Base-by-base conservation (phyloP, 2,797 vertebrate species). In the Xenops minutus region DNA sequence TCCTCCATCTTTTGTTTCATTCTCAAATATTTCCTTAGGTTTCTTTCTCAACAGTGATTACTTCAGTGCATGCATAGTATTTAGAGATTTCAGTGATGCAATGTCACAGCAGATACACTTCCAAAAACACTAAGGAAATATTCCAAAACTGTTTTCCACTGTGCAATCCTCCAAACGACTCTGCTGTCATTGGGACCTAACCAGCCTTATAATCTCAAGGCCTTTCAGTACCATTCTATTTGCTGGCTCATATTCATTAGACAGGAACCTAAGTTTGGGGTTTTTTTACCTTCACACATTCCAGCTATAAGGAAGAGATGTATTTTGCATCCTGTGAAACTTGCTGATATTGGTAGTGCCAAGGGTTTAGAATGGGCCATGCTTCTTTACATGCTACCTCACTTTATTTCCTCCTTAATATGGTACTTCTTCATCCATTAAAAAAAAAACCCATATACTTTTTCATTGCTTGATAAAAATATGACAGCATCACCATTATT, bases 151-250 rank as follows among this genome's bases (percentile, higher is more conserved):
- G 26, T 68, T 51, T 82, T 51, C 36, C 36, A 66, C 8, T 71
- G 7, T 46, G 41, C 5, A 1, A 30, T 80, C 17, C 58, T 85
- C 49, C 6, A 6, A 79, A 72, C 0, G 0, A 54, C 21, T 43
- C 58, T 32, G n/a, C 14, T 18, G 17, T 41, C 37, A 32, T 6
- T 62, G 11, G 18, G 48, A 46, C 30, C 30, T 67, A 67, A 67
- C 32, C 18, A 61, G 62, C 61, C 59, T 74, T 78, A 49, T 14
- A 54, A 37, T 46, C 36, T 27, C 44, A 46, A 86, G 46, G 27
- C 18, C 14, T 51, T 49, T 55, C 56, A 14, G 7, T 27, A 49
- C 15, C 56, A n/a, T 20, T 41, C 8, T 41, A 78, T 81, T 74
- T 69, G 44, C 29, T 49, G 54, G 62, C 30, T 51, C 8, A 37